Base-by-base conservation (phyloP, 2,888 invertebrate genomes). In the Drosophila percnosoma region DNA sequence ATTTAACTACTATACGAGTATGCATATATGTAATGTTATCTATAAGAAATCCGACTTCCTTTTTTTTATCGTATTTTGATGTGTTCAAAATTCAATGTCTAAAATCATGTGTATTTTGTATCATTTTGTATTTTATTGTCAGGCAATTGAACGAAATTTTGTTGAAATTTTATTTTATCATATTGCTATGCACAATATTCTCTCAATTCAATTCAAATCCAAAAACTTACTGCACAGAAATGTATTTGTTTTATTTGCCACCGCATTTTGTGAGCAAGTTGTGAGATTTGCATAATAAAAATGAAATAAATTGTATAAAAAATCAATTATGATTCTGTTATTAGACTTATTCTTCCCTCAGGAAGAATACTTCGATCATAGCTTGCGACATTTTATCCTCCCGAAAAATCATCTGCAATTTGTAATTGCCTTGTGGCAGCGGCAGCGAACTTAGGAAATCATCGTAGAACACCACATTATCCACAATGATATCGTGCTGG, bases 1-100 rank as follows among this genome's bases (percentile, higher is more conserved):
- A 58, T 49, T 69, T 53, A 66, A 53, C 61, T 48, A 65, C 67
- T 67, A 55, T 72, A 68, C 45, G 49, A 54, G 27, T 62, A 61
- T 53, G 27, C 38, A 48, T 24, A 48, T 42, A 51, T 52, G 40
- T 38, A 59, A 55, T 60, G 34, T 49, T 73, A 71, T 58, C 49
- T 70, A 33, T 73, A 61, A 73, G 68, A 40, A 73, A 49, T 68
- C 58, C 36, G 6, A 60, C 49, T 49, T 75, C 11, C 8, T 40
- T 42, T 81, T 81, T 21, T 78, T 61, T 61, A 68, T 55, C 58
- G 36, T 58, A 71, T 83, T 86, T 86, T 83, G 78, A 80, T 81
- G 42, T 58, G 57, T 79, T 76, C 76, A 83, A 83, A 86, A 76
- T 76, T 63, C 58, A 60, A 65, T 62, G 58, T 57, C 59, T 67